phyloP scores from a whole-genome alignment of 2,888 invertebrate genomes.

The Sminthurinus aureus region DNA sequence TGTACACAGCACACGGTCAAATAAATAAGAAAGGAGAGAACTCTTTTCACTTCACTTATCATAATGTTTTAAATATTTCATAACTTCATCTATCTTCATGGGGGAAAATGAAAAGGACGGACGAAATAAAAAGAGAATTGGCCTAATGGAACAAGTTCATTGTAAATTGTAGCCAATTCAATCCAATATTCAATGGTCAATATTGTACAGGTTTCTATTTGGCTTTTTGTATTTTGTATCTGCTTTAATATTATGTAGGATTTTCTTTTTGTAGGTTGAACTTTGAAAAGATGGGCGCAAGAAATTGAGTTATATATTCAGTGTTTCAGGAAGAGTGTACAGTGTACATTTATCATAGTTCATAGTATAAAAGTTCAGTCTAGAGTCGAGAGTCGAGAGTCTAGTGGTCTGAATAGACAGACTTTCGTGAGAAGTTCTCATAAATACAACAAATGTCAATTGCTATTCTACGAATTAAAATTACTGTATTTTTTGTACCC shows the following conservation, averaged over 20 bases:
- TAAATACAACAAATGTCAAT: constrained; percentile 50
- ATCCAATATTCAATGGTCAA: not conserved
- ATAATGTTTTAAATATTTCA: constrained; percentile 17
- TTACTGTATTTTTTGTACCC: constrained; percentile 31
- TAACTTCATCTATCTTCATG: not conserved
- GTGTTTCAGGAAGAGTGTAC: not conserved
- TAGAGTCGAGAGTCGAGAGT: no score
- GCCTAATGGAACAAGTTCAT: not conserved
- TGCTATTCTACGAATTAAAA: constrained; percentile 45
- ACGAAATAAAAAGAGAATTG: not conserved
- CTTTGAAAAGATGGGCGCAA: no score
- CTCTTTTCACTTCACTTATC: constrained; percentile 7
- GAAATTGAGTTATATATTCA: not conserved
- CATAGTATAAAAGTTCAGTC: no score
- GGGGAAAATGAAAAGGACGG: not conserved
- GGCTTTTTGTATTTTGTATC: no score
- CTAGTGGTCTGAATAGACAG: not conserved
- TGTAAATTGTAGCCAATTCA: not conserved
- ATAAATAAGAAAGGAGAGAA: not conserved
- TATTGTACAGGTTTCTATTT: no score
- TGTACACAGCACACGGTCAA: not conserved
- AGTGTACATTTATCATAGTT: no score
- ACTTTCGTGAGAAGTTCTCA: constrained; percentile 44
- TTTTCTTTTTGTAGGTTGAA: no score
- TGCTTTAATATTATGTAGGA: no score